Conservation (phyloP, 2,113 vertebrate genomes). For the Heptranchias perlo region DNA sequence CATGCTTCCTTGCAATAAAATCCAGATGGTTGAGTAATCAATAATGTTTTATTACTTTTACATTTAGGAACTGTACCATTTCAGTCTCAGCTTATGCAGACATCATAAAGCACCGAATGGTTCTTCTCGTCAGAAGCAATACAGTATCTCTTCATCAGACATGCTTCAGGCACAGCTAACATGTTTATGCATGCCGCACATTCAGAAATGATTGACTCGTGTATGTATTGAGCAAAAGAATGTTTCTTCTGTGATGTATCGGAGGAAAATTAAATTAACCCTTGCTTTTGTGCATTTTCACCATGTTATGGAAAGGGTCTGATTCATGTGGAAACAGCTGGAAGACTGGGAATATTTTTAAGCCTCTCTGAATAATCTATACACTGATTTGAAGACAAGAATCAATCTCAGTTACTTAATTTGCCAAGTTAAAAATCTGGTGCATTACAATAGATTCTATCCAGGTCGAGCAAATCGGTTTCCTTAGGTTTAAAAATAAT, state of each 20-base stretch:
- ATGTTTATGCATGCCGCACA: not conserved
- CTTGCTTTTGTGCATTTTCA: not conserved
- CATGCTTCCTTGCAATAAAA: not conserved
- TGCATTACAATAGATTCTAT: not conserved
- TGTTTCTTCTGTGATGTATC: not conserved
- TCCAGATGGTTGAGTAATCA: not conserved
- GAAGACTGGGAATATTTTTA: too few species aligned
- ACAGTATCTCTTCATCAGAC: not conserved
- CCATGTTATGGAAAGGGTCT: not conserved
- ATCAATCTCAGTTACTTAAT: not conserved
- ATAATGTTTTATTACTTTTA: not conserved
- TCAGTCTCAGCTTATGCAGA: not conserved
- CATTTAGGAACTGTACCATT: not conserved
- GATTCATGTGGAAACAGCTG: not conserved
- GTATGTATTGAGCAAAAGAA: not conserved
- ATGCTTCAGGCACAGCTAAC: not conserved
- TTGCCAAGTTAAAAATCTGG: not conserved
- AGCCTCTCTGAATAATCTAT: not conserved
- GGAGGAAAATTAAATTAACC: not conserved
- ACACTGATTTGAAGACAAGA: not conserved
- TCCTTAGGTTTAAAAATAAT: not conserved
- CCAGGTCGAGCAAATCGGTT: not conserved
- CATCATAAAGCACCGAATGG: not conserved
- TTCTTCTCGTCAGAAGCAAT: not conserved
- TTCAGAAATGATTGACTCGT: not conserved